Base-by-base conservation (phyloP, 1,140 invertebrate species). In the Saxidomus purpurata region DNA sequence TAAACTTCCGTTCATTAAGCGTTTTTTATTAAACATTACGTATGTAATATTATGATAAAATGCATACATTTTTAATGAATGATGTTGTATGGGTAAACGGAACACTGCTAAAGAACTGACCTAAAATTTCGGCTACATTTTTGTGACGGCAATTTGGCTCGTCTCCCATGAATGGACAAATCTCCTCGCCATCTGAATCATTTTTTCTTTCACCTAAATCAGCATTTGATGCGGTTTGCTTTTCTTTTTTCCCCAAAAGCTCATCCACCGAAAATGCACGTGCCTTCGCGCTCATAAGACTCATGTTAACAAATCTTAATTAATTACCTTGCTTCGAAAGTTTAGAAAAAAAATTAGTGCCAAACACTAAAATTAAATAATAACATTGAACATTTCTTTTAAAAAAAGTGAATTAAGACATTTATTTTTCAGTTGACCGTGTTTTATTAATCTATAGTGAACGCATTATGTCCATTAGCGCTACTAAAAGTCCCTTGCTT, bases 201-300 rank as follows among this genome's bases (percentile, higher is more conserved):
- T 49, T 9, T 31, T 6, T 34, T 34, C 17, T 79, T 25, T 79
- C 34, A 28, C 38, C 15, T 71, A 13, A 17, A 17, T 6, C 25
- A 76, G 1, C n/a, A 43, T 76, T 79, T 36, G 31, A 55, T 52
- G 43, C 36, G 0, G 28, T 71, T 28, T 71, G n/a, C 34, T 61
- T 61, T 17, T 87, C 71, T 31, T 69, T 47, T n/a, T 79, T 76
- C 0, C 69, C 52, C 28, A 87, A 63, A 15, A 87, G 28, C 17
- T 79, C 43, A 43, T 87, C 84, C 11, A 87, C 84, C 19, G 84
- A 87, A 76, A 87, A 87, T n/a, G 84, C 84, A 0, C 71, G 84
- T 11, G 84, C 84, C 34, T 79, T 76, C 25, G 34, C 69, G 59
- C 84, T 87, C 38, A 87, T 28, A 11, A 22, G 4, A 17, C 25